Base-by-base conservation (phyloP, 1,140 invertebrate genomes). In the Leptinotarsa texana region DNA sequence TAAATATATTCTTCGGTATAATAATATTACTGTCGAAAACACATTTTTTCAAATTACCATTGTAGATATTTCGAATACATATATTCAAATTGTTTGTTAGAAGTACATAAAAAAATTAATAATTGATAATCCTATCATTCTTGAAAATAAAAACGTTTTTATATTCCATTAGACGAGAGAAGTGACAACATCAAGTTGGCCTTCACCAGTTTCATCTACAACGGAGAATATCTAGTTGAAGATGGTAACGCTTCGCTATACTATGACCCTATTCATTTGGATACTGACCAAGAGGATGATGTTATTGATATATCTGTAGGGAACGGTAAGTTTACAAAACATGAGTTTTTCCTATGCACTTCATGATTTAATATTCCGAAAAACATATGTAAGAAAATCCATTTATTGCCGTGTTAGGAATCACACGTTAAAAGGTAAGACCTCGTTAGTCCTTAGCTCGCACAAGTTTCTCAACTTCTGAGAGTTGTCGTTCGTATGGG, bases 201-300 rank as follows among this genome's bases (percentile, higher is more conserved):
- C 3, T 72, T 72, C 18, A 42, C 15, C 13, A 21, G 21, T 24
- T 21, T 33, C 2, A 22, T 72, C 22, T 72, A 63, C 63, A 63
- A 63, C 27, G 70, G 70, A 72, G 63, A 72, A 17, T 72, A 72
- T 33, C 22, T 22, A 24, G 70, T 72, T 42, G 24, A 63, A 72
- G 70, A 72, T 15, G 33, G 33, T 4, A 63, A 27, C 13, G 70
- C 24, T 63, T n/a, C 57, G 13, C 4, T 42, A 47, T 15, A 2
- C 21, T 13, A 13, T 63, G 57, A 72, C 8, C 6, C 22, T 15
- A 72, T 72, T 42, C 2, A 51, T 13, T 17, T 72, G 13, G 21
- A 27, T 4, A 72, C 70, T n/a, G 70, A 72, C 17, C 21, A 63
- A 63, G 27, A 17, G 15, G 70, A 62, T n/a, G 70, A 62, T 63